These are phyloP conservation scores for Illadopsis cleaveri DNA, from an alignment of 2,113 vertebrate genomes.

Conservation along the genomic window DNA sequence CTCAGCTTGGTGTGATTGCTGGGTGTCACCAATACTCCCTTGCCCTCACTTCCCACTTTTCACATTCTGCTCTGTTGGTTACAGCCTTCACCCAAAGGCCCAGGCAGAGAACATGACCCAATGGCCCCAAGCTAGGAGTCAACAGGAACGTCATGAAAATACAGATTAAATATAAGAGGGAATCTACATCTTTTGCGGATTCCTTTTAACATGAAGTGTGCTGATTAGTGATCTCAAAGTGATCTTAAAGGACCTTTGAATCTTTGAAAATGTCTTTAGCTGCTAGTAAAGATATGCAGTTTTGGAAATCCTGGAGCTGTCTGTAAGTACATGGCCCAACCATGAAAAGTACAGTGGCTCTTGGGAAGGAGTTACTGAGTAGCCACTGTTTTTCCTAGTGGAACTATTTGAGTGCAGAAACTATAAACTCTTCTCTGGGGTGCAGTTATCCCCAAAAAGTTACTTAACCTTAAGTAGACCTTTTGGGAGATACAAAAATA, in stretches of 20 bases:
- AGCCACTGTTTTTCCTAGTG: background rate
- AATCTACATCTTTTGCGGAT: background rate
- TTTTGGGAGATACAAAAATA: background rate
- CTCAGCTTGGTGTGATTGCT: too few relatives aligned
- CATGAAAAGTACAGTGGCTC: background rate
- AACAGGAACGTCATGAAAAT: background rate
- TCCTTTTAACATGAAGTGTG: background rate
- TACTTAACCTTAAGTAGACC: background rate
- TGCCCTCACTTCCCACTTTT: background rate
- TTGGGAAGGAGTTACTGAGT: background rate
- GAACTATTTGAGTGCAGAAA: background rate
- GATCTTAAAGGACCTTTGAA: background rate
- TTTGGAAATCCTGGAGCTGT: background rate
- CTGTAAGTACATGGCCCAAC: background rate
- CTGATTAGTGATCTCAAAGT: background rate
- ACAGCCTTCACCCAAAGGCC: background rate
- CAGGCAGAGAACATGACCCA: accelerated
- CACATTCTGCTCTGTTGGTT: background rate
- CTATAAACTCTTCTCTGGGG: background rate
- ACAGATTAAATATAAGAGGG: background rate
- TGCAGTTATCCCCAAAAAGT: background rate
- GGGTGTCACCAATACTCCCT: accelerated
- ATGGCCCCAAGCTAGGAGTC: background rate
- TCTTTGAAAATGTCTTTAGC: background rate
- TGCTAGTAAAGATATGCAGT: background rate